Percentiles rank a stretch among this genome's conserved stretches.
Conservation (phyloP, 1,140 invertebrate genomes). For the Rhysida immarginata region DNA sequence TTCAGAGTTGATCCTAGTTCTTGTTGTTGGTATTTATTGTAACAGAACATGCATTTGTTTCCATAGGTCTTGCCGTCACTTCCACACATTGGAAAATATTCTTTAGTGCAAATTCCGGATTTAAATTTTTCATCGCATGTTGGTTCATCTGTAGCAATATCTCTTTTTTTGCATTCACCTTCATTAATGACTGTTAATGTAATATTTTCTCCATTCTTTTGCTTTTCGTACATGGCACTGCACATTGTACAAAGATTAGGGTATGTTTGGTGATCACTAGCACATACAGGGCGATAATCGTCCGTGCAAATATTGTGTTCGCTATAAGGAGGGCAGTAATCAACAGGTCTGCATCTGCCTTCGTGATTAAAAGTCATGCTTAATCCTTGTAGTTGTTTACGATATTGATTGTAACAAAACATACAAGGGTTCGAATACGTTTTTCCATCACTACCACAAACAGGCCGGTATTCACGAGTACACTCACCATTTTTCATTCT, state of each 20-base stretch:
- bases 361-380: conserved; percentile 14
- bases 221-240: not conserved
- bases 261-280: conserved; percentile 43
- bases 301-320: conserved; percentile 10
- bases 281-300: conserved; percentile 54
- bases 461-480: conserved; percentile 46
- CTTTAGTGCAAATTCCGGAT: too few species aligned
- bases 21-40: not conserved
- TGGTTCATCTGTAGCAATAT: conserved; percentile 23
- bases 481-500: too few species aligned
- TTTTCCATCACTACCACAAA: conserved; percentile 47
- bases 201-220: not conserved
- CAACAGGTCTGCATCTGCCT: not conserved
- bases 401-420: not conserved
- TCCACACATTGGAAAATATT: not conserved
- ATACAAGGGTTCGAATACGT: conserved; percentile 31
- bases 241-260: conserved; percentile 34
- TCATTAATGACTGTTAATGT: not conserved
- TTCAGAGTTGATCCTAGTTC: too few species aligned
- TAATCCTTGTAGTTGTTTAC: not conserved
- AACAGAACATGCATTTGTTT: too few species aligned
- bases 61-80: too few species aligned
- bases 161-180: not conserved
- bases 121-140: conserved; percentile 23
- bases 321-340: not conserved